Evolutionary conservation across 2,113 vertebrate genomes (phyloP).

Genomic region (Oryzias celebensis): DNA sequence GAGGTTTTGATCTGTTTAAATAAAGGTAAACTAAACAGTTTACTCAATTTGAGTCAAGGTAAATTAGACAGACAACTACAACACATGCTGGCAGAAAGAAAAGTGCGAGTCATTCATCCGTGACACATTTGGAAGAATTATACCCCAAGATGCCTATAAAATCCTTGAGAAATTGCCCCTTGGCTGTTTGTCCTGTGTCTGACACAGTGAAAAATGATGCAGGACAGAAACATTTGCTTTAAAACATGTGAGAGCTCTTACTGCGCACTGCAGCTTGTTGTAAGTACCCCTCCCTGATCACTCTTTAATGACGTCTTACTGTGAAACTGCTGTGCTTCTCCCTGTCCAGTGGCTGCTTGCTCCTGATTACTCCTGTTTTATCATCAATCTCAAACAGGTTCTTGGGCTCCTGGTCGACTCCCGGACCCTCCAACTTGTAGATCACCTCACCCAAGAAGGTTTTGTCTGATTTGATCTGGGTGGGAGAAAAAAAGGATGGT

Average conservation of each 20-base stretch:
- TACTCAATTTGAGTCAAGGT: background rate
- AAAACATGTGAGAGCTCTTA: conserved; percentile 2
- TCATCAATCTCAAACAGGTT: conserved; percentile 93
- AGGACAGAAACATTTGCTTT: conserved; percentile 37
- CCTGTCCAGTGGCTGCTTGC: conserved; percentile 88
- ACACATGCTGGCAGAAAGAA: conserved; percentile 30
- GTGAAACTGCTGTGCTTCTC: conserved; percentile 87
- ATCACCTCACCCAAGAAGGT: conserved; percentile 86
- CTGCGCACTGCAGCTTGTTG: conserved; percentile 1
- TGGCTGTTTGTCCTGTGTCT: conserved; percentile 40
- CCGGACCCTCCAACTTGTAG: conserved; percentile 94
- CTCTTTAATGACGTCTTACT: conserved; percentile 67
- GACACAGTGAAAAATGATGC: conserved; percentile 43
- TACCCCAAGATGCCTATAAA: conserved; percentile 60
- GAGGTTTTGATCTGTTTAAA: no score
- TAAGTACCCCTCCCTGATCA: conserved; percentile 11
- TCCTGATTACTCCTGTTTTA: conserved; percentile 86
- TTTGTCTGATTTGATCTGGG: conserved; percentile 96
- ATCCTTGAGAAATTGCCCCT: conserved; percentile 46
- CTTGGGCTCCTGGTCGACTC: conserved; percentile 91
- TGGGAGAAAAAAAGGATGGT: conserved; percentile 29
- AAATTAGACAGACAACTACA: conserved; percentile 1
- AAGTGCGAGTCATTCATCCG: conserved; percentile 60
- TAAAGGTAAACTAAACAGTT: background rate
- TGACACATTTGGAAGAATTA: conserved; percentile 34